Conservation (phyloP, 2,888 invertebrate species). For the Andrena marginata region DNA sequence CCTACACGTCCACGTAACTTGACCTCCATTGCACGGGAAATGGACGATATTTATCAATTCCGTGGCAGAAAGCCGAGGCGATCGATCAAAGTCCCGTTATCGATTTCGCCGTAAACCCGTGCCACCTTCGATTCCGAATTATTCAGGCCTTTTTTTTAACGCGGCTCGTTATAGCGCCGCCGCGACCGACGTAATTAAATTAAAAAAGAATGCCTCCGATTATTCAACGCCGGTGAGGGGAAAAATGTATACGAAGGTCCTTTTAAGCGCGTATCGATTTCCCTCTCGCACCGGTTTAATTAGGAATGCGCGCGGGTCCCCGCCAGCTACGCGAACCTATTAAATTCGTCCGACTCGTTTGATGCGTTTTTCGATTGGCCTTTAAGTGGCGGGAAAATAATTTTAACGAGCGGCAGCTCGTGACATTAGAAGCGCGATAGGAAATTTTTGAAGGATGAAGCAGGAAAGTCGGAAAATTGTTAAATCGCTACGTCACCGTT, state of each 20-base stretch:
- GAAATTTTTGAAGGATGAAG: neutral
- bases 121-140: slow-evolving; percentile 60
- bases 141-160: slow-evolving; percentile 68
- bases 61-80: neutral
- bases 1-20: neutral
- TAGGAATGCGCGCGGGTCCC: slow-evolving; percentile 32
- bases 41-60: neutral
- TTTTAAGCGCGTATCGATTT: slow-evolving; percentile 59
- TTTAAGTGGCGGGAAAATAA: neutral
- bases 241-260: slow-evolving; percentile 30
- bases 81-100: slow-evolving; percentile 29
- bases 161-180: slow-evolving; percentile 66
- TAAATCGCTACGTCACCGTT: neutral
- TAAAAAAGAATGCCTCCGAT: slow-evolving; percentile 70
- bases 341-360: slow-evolving; percentile 13
- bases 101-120: slow-evolving; percentile 3
- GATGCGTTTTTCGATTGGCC: slow-evolving; percentile 27
- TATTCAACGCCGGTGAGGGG: slow-evolving; percentile 54
- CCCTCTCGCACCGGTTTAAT: slow-evolving; percentile 47
- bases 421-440: neutral
- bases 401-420: slow-evolving; percentile 12
- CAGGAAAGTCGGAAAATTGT: neutral
- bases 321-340: neutral
- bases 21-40: neutral
- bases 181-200: slow-evolving; percentile 70